These are phyloP conservation scores for Mixornis gularis DNA, from an alignment of 2,113 vertebrate species.

Conservation along the genomic window DNA sequence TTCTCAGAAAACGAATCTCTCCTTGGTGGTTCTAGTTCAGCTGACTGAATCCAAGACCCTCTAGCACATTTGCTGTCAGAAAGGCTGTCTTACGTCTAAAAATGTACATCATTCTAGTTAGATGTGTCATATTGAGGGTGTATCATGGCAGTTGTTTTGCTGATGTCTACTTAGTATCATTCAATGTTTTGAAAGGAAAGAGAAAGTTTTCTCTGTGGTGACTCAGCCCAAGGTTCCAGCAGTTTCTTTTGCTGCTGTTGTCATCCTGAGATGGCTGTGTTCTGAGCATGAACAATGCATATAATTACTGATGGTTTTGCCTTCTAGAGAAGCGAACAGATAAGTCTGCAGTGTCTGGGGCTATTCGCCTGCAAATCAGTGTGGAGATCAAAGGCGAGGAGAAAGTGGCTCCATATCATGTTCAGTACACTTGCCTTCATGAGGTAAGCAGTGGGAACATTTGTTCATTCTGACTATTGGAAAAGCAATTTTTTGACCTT, in stretches of 20 bases:
- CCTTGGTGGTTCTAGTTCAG: neutral
- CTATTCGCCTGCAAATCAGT: slow-evolving; percentile 92
- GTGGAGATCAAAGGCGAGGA: slow-evolving; percentile 98
- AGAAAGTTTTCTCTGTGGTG: neutral
- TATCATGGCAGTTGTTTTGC: neutral
- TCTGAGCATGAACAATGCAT: neutral
- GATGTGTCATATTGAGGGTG: neutral
- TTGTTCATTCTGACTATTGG: neutral
- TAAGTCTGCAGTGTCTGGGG: slow-evolving; percentile 94
- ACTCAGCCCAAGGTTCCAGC: neutral
- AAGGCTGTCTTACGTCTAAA: neutral
- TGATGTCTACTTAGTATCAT: neutral
- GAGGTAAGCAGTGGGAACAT: slow-evolving; percentile 76
- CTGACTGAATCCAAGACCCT: neutral
- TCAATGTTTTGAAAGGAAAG: neutral
- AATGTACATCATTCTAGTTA: neutral
- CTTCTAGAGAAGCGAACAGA: slow-evolving; percentile 92
- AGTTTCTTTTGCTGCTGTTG: neutral
- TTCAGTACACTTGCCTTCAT: slow-evolving; percentile 95
- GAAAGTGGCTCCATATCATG: slow-evolving; percentile 93
- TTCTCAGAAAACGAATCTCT: neutral
- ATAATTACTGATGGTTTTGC: slow-evolving; percentile 20
- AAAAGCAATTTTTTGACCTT: neutral
- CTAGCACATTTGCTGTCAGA: neutral
- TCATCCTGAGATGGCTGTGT: neutral